phyloP scores from a whole-genome alignment of 2,797 vertebrate species.

The Cottoperca gobio region DNA sequence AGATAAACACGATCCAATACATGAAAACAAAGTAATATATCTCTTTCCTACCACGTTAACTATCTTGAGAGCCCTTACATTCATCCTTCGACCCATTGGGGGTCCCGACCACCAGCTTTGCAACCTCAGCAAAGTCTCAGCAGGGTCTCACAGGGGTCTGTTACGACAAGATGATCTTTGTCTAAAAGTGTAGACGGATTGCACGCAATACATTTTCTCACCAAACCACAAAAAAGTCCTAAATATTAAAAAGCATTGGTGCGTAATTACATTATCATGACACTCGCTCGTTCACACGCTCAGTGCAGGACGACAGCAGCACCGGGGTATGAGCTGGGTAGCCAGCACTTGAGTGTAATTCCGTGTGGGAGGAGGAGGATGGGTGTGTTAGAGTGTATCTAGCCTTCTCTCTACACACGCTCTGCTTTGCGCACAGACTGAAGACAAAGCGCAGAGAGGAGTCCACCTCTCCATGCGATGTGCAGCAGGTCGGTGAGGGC shows the following conservation, averaged over 20 bases:
- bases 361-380: conserved; percentile 72
- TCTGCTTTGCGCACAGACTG: conserved; percentile 64
- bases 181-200: neutral
- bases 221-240: conserved; percentile 7
- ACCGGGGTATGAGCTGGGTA: conserved; percentile 55
- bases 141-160: neutral
- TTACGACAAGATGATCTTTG: neutral
- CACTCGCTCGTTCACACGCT: neutral
- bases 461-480: conserved; percentile 57
- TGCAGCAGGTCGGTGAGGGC: conserved; percentile 52
- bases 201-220: neutral
- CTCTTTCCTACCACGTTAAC: neutral
- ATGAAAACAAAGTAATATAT: neutral
- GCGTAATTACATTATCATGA: conserved; percentile 14
- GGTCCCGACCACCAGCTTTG: neutral
- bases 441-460: conserved; percentile 55
- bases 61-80: neutral
- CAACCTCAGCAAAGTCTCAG: neutral
- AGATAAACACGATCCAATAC: neutral
- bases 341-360: conserved; percentile 61
- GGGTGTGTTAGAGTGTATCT: conserved; percentile 73
- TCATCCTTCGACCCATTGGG: neutral
- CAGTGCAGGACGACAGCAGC: conserved; percentile 4
- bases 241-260: conserved; percentile 16
- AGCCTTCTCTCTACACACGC: conserved; percentile 64